Conservation (phyloP, 1,140 invertebrate genomes). For the Leptonema lineaticorne region DNA sequence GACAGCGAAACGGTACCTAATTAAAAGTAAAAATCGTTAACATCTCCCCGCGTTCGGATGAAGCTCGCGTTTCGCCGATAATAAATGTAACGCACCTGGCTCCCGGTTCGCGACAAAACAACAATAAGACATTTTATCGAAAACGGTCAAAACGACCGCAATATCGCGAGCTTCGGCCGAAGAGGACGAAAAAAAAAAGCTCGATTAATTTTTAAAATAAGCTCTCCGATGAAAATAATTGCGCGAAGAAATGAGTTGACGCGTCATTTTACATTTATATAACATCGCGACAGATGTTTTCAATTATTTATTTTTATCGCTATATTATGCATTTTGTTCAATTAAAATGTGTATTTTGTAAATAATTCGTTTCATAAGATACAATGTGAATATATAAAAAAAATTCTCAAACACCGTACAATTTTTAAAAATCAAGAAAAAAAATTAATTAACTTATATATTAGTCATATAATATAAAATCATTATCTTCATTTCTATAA, state of each 20-base stretch:
- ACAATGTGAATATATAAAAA: too few relatives aligned
- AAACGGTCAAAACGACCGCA: neutral
- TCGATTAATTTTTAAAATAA: neutral
- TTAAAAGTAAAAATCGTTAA: slow-evolving; percentile 25
- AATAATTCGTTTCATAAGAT: too few relatives aligned
- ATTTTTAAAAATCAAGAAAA: too few relatives aligned
- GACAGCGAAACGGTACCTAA: slow-evolving; percentile 6
- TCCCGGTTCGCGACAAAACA: neutral
- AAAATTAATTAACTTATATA: too few relatives aligned
- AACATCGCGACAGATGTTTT: neutral
- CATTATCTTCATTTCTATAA: too few relatives aligned
- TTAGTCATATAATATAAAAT: too few relatives aligned
- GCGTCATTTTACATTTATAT: neutral
- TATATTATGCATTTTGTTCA: neutral
- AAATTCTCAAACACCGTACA: too few relatives aligned
- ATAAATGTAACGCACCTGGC: slow-evolving; percentile 15
- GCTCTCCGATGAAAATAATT: neutral
- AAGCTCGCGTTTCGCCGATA: slow-evolving; percentile 1
- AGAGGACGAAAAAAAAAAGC: neutral
- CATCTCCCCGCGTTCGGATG: slow-evolving; percentile 9
- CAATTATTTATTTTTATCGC: neutral
- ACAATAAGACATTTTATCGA: neutral
- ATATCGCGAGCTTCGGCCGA: neutral
- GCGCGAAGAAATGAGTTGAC: neutral
- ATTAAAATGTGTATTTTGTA: too few relatives aligned